A percentile compares a stretch with the other conserved stretches of the same genome.
phyloP scores from a whole-genome alignment of 64 coral and sea anemone genomes.

The Montipora capricornis region DNA sequence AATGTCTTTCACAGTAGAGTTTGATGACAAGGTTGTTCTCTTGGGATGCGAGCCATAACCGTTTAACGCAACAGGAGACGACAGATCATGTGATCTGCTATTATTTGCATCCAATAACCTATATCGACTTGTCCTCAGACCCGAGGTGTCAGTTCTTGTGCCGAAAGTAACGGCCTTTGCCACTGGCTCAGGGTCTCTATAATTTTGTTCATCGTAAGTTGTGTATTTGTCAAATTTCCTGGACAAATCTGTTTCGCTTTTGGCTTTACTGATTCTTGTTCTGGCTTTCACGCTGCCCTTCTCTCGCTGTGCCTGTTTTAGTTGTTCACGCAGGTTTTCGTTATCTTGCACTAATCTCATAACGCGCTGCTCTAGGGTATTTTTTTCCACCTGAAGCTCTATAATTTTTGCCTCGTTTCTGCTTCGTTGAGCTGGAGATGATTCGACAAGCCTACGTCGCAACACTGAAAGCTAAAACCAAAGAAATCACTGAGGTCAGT shows the following conservation, averaged over 20 bases:
- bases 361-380: background rate
- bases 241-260: constrained; percentile 48
- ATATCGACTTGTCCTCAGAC: constrained; percentile 22
- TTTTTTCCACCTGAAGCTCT: constrained; percentile 17
- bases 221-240: constrained; percentile 42
- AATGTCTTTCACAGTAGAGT: background rate
- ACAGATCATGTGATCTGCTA: background rate
- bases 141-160: background rate
- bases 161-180: background rate
- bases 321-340: background rate
- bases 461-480: background rate
- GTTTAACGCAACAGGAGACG: background rate
- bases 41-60: background rate
- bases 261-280: constrained; percentile 49
- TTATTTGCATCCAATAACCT: constrained; percentile 26
- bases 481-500: background rate
- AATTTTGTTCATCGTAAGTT: background rate
- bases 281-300: constrained; percentile 11
- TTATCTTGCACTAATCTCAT: constrained; percentile 27
- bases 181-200: background rate
- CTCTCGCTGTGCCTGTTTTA: constrained; percentile 38
- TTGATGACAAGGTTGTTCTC: background rate
- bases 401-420: background rate
- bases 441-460: background rate
- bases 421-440: background rate